Conservation (phyloP, 2,113 vertebrate genomes). For the Dunckerocampus dactyliophorus region DNA sequence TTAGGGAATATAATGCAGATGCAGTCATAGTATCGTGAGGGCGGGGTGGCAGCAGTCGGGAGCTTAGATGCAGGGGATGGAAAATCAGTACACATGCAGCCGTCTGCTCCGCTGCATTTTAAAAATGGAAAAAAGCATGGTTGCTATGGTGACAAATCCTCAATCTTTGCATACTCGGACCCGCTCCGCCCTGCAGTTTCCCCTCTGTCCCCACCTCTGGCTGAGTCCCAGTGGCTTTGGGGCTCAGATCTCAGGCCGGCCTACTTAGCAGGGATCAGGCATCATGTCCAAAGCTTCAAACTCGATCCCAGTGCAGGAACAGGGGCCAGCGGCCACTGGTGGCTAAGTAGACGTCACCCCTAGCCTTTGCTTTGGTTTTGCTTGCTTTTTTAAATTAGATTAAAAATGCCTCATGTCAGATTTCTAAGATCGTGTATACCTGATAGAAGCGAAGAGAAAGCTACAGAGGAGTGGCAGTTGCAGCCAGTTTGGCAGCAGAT, state of each 20-base stretch:
- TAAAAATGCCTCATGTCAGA: no score
- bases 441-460: conserved; percentile 11
- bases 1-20: conserved; percentile 9
- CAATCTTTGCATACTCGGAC: conserved; percentile 28
- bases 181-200: conserved; percentile 9
- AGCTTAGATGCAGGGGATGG: conserved; percentile 23
- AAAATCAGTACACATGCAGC: conserved; percentile 44
- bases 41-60: conserved; percentile 9
- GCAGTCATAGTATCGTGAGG: neutral
- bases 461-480: conserved; percentile 2
- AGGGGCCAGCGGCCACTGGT: conserved; percentile 22
- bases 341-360: conserved; percentile 4
- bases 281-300: conserved; percentile 47
- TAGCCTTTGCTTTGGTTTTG: neutral
- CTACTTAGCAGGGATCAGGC: conserved; percentile 39
- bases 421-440: conserved; percentile 7
- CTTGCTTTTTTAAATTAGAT: no score
- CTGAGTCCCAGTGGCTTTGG: conserved; percentile 31
- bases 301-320: conserved; percentile 40
- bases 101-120: conserved; percentile 49
- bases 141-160: conserved; percentile 55
- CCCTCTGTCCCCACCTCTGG: neutral
- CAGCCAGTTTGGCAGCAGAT: conserved; percentile 14
- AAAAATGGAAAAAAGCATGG: conserved; percentile 41
- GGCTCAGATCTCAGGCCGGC: conserved; percentile 48